Conservation (phyloP, 1,140 invertebrate species). For the Cyclargus thomasi region DNA sequence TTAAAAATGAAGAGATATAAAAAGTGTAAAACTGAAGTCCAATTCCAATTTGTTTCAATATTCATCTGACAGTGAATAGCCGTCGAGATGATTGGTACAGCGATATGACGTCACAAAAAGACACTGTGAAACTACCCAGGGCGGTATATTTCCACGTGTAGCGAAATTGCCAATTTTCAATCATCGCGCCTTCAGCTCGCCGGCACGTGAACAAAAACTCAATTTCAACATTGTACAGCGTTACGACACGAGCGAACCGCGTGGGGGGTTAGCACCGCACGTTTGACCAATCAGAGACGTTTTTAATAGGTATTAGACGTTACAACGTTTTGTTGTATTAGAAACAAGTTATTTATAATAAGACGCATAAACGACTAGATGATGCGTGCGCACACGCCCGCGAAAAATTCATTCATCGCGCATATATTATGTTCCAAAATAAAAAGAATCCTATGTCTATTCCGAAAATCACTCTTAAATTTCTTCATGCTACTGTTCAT, state of each 20-base stretch:
- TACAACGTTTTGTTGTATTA: too few relatives aligned
- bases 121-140: not conserved
- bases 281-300: too few relatives aligned
- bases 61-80: not conserved
- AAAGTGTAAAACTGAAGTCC: not conserved
- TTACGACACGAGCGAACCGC: not conserved
- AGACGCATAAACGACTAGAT: too few relatives aligned
- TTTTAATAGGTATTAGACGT: too few relatives aligned
- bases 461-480: too few relatives aligned
- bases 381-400: too few relatives aligned
- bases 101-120: not conserved
- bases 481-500: too few relatives aligned
- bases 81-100: not conserved
- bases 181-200: not conserved
- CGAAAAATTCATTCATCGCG: too few relatives aligned
- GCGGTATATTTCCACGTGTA: not conserved
- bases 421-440: too few relatives aligned
- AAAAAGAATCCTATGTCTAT: too few relatives aligned
- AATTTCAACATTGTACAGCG: not conserved
- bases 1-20: not conserved
- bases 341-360: too few relatives aligned
- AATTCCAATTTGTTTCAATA: not conserved
- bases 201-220: constrained; percentile 2
- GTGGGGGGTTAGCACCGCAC: too few relatives aligned
- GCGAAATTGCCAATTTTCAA: not conserved